Conservation (phyloP, 2,888 invertebrate species). For the Criorhina ranunculi region DNA sequence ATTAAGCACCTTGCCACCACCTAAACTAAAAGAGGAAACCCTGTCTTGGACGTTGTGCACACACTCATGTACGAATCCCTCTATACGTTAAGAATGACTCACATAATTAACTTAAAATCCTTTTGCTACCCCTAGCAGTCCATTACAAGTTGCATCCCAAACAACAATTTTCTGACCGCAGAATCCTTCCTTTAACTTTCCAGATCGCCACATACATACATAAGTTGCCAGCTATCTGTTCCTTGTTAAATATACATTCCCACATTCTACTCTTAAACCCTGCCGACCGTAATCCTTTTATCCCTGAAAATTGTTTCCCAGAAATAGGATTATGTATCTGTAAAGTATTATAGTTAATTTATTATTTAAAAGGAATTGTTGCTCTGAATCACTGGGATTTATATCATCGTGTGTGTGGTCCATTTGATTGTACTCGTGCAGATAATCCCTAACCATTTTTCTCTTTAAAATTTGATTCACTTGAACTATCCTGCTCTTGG, state of each 20-base stretch:
- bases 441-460: background rate
- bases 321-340: slow-evolving; percentile 13
- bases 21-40: slow-evolving; percentile 13
- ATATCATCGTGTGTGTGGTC: background rate
- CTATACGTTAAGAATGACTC: no score
- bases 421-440: background rate
- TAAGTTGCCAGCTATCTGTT: background rate
- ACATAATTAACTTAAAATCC: no score
- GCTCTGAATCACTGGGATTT: slow-evolving; percentile 24
- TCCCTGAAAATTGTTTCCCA: slow-evolving; percentile 27
- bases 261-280: slow-evolving; percentile 9
- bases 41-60: no score
- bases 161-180: no score
- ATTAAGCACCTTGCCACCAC: background rate
- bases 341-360: slow-evolving; percentile 16
- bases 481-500: background rate
- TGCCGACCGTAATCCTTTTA: slow-evolving; percentile 30
- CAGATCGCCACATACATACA: background rate
- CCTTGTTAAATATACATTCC: background rate
- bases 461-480: slow-evolving; percentile 7
- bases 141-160: no score
- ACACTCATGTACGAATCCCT: no score
- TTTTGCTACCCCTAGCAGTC: no score
- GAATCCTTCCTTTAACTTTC: background rate
- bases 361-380: slow-evolving; percentile 29